Evolutionary conservation across 2,888 invertebrate species (phyloP), one percentile per base, ranked within the genome.

Genomic region (Cheilosia vernalis): DNA sequence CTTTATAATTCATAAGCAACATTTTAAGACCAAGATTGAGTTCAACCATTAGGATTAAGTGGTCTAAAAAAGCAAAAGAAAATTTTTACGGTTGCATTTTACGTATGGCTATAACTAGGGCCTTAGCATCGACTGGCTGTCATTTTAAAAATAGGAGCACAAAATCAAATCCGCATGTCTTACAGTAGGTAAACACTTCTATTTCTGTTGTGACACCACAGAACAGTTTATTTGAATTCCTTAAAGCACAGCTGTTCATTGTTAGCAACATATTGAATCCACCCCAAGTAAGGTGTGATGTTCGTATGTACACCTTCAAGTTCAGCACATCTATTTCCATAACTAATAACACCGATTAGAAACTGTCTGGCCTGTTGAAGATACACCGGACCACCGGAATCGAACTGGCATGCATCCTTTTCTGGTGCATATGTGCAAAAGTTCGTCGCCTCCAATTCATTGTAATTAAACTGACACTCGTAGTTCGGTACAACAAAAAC

Each of bases 341-440:
- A 47, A 47, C 47, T 47, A 47, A 47, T 47, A 10, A 47, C 47
- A n/a, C 47, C 47, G 9, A 47, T 6, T 9, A 47, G 17, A 47
- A 19, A 47, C 9, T 47, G 47, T 7, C 1, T 9, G 4, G 1
- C 1, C 9, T n/a, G 2, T 6, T 9, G 15, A 19, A 47, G 9
- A 17, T 19, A 19, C 2, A 47, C 19, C 7, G 47, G 47, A 19
- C 47, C 47, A 47, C 19, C 47, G 19, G 19, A 47, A 10, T 47
- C 47, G 47, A n/a, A 47, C 19, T 47, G 47, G 47, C 47, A 47
- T 47, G 47, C 47, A 47, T 47, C 47, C n/a, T 19, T 47, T 0
- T n/a, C 47, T 3, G n/a, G n/a, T 9, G 47, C 19, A 17, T 17
- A 47, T 9, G 47, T 47, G 19, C 47, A 47, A 47, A 47, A 17